Conservation (phyloP, 92 coral and sea anemone genomes). For the Pocillopora grandis region DNA sequence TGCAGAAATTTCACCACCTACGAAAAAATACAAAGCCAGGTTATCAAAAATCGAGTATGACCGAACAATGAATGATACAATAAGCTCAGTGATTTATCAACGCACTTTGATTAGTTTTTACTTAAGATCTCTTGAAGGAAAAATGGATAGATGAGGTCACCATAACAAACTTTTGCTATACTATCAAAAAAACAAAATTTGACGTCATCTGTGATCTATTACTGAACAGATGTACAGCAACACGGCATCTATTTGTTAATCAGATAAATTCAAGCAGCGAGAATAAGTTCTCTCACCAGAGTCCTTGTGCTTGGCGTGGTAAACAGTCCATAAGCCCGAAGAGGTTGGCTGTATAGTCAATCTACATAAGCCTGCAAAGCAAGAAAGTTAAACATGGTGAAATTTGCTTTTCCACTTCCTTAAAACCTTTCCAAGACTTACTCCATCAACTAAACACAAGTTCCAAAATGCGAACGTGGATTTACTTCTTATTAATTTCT, state of each 20-base stretch:
- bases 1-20: constrained; percentile 37
- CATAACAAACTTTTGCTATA: too few relatives aligned
- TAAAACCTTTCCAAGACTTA: neutral
- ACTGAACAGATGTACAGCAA: too few relatives aligned
- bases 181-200: too few relatives aligned
- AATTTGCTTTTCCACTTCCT: too few relatives aligned
- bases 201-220: too few relatives aligned
- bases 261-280: neutral
- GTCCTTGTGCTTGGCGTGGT: constrained; percentile 59
- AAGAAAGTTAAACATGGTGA: neutral
- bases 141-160: too few relatives aligned
- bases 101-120: too few relatives aligned
- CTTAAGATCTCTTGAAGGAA: too few relatives aligned
- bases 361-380: constrained; percentile 72
- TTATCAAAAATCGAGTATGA: neutral
- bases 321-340: constrained; percentile 94
- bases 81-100: too few relatives aligned
- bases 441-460: too few relatives aligned
- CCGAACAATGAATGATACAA: neutral
- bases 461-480: neutral
- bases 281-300: constrained; percentile 34
- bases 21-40: neutral
- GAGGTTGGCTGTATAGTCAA: constrained; percentile 83
- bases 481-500: neutral
- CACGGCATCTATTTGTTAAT: neutral